phyloP scores from a whole-genome alignment of 1,140 invertebrate genomes.

The Parapsyche elsis region DNA sequence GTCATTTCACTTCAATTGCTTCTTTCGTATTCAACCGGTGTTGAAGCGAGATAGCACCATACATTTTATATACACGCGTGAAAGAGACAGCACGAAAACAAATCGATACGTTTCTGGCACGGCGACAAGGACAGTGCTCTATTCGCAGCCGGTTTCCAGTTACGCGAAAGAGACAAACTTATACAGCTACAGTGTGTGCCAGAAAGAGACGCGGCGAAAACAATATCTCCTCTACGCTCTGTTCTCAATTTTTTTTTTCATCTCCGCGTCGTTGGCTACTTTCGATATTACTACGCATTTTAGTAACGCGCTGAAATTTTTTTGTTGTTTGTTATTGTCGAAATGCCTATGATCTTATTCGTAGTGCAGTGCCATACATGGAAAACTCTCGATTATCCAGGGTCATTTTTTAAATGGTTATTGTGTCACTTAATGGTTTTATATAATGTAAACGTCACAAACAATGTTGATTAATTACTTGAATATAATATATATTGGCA shows the following conservation, averaged over 20 bases:
- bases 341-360: too few species aligned
- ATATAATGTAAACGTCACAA: too few species aligned
- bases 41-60: slow-evolving; percentile 3
- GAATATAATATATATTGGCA: too few species aligned
- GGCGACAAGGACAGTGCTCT: slow-evolving; percentile 21
- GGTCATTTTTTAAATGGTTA: too few species aligned
- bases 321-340: too few species aligned
- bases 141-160: not conserved
- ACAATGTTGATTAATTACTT: too few species aligned
- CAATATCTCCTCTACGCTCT: not conserved
- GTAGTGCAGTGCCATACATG: too few species aligned
- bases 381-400: too few species aligned
- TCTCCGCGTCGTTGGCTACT: not conserved
- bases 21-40: not conserved
- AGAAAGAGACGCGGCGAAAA: slow-evolving; percentile 35
- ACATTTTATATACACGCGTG: slow-evolving; percentile 7
- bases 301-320: too few species aligned
- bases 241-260: slow-evolving; percentile 4
- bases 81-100: slow-evolving; percentile 56
- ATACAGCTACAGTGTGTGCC: not conserved
- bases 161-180: slow-evolving; percentile 15
- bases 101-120: slow-evolving; percentile 44
- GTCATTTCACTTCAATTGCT: not conserved
- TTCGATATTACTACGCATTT: not conserved
- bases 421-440: too few species aligned